A percentile compares a stretch with the other conserved stretches of the same genome.
Evolutionary conservation across 2,113 vertebrate species (phyloP).

Genomic region (Caranx melampygus): DNA sequence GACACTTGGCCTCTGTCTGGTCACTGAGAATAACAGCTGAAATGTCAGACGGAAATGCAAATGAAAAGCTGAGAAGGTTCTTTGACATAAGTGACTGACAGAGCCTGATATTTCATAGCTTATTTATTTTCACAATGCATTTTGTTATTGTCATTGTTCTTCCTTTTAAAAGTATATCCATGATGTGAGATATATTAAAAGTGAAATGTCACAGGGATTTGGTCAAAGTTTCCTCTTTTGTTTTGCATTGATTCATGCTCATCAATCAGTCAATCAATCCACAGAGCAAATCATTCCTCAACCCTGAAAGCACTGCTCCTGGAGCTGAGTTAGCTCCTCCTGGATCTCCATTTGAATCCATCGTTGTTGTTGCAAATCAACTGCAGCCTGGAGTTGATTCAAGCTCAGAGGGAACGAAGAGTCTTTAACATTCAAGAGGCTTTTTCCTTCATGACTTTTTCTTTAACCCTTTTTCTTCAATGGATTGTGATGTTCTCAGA

Average conservation of each 20-base stretch:
- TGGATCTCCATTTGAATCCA: too few relatives aligned
- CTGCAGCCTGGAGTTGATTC: neutral
- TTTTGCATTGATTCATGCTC: neutral
- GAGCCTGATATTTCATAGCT: neutral
- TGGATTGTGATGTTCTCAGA: neutral
- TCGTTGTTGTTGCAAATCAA: too few relatives aligned
- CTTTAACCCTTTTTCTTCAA: neutral
- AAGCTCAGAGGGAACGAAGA: neutral
- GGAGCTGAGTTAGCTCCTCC: too few relatives aligned
- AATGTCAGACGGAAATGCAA: conserved; percentile 11
- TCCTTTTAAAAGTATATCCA: neutral
- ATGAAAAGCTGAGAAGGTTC: neutral
- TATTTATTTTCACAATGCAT: neutral
- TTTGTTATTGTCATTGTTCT: neutral
- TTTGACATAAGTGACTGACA: neutral
- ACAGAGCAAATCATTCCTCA: neutral
- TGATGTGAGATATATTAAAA: neutral
- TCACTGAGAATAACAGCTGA: neutral
- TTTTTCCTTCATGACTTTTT: neutral
- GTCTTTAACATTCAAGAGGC: neutral
- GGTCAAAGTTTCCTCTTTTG: neutral
- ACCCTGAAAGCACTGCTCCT: too few relatives aligned
- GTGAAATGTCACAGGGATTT: neutral
- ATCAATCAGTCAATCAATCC: neutral
- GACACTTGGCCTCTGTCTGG: neutral